Percentiles rank a stretch among this genome's conserved stretches.
Evolutionary conservation across 2,797 vertebrate species (phyloP).

Genomic region (Myotis vivesi): DNA sequence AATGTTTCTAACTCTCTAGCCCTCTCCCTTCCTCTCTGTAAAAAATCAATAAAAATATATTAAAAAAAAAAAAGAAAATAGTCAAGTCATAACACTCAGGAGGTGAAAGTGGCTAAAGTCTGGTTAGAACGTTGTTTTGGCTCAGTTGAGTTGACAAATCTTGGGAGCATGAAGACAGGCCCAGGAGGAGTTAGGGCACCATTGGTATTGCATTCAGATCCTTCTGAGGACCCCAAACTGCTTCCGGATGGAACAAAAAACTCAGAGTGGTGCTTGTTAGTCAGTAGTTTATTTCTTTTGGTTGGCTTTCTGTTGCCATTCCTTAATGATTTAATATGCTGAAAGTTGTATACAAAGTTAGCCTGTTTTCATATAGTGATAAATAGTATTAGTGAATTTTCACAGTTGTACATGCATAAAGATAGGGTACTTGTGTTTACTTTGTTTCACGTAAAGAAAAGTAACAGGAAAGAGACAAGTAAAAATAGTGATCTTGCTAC

Average conservation of each 20-base stretch:
- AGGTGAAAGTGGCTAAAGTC: background rate
- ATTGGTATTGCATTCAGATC: background rate
- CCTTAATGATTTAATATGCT: background rate
- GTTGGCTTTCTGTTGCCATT: background rate
- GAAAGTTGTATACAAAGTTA: background rate
- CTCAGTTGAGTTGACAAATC: background rate
- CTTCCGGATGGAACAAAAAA: background rate
- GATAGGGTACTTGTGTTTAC: background rate
- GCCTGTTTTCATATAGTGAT: background rate
- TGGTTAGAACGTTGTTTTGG: background rate
- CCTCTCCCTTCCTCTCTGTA: no score
- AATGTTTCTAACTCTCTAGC: no score
- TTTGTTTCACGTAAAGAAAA: background rate
- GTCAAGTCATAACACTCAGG: background rate
- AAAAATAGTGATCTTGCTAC: conserved; percentile 4
- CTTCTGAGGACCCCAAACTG: background rate
- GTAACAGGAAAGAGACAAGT: background rate
- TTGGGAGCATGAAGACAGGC: background rate
- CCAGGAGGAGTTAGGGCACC: background rate
- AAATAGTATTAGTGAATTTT: background rate
- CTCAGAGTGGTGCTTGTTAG: background rate
- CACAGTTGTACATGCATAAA: background rate
- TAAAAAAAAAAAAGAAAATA: no score
- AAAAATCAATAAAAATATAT: no score
- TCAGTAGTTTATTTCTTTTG: background rate